Percentiles rank a stretch among this genome's conserved stretches.
These are phyloP conservation scores for Brachionus sp. DNA, from an alignment of 1,140 invertebrate species.

Conservation along the genomic window DNA sequence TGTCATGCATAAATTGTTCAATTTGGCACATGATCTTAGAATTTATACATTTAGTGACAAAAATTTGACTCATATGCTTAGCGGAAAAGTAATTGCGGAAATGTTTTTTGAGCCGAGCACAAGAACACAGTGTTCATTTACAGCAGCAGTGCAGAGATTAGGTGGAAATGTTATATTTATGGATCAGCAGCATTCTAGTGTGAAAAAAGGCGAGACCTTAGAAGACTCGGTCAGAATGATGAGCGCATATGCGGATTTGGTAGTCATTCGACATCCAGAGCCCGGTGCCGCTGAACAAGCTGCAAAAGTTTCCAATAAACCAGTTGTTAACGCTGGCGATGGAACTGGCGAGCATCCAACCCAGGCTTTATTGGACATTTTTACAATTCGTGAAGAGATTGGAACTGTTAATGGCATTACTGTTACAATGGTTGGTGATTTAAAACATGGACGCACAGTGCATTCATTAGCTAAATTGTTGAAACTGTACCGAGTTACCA, in stretches of 20 bases:
- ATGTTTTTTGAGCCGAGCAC: constrained; percentile 97
- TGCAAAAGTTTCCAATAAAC: constrained; percentile 74
- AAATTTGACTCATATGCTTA: constrained; percentile 37
- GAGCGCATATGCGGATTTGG: constrained; percentile 70
- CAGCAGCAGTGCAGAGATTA: constrained; percentile 88
- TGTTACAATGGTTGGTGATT: constrained; percentile 77
- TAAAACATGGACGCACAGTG: constrained; percentile 95
- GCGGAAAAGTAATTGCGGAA: constrained; percentile 88
- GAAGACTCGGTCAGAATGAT: constrained; percentile 67
- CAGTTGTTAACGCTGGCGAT: constrained; percentile 94
- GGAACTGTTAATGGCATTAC: constrained; percentile 94
- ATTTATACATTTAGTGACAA: not conserved
- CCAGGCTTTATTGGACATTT: constrained; percentile 92
- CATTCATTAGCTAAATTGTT: constrained; percentile 80
- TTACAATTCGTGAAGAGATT: constrained; percentile 96
- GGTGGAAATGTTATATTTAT: constrained; percentile 85
- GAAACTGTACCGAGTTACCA: constrained; percentile 53
- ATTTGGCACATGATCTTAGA: constrained; percentile 26
- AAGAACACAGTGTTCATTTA: constrained; percentile 89
- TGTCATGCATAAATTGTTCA: constrained; percentile 29
- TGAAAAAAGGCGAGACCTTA: constrained; percentile 91
- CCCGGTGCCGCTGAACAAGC: constrained; percentile 85
- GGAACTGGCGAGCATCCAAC: constrained; percentile 97
- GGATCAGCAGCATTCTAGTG: constrained; percentile 81
- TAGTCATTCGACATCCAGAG: constrained; percentile 88